Percentiles rank a stretch among this genome's conserved stretches.
phyloP scores from a whole-genome alignment of 2,888 invertebrate genomes.

The Psylliodes chrysocephalus region DNA sequence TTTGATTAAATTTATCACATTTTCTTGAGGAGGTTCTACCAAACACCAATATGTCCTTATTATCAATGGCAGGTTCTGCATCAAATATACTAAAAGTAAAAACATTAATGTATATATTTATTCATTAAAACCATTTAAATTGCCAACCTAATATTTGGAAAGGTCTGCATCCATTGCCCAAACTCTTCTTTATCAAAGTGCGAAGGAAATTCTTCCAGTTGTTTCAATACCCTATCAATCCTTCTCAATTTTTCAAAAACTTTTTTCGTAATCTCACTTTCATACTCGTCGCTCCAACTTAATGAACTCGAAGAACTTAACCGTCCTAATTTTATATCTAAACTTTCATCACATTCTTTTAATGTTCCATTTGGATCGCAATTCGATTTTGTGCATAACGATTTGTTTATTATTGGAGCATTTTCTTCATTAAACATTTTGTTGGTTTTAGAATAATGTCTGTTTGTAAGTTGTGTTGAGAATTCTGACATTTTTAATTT shows the following conservation, averaged over 20 bases:
- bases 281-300: conserved; percentile 68
- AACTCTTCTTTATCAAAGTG: conserved; percentile 69
- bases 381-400: background rate
- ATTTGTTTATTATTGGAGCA: background rate
- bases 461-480: background rate
- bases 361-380: background rate
- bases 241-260: conserved; percentile 69
- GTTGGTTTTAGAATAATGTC: background rate
- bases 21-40: background rate
- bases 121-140: background rate
- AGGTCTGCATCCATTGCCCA: conserved; percentile 69
- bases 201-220: conserved; percentile 66
- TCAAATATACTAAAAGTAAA: conserved; percentile 33
- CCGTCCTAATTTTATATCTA: conserved; percentile 30
- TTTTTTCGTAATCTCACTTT: conserved; percentile 66
- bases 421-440: background rate
- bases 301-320: conserved; percentile 60
- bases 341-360: conserved; percentile 1
- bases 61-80: background rate
- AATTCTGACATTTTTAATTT: background rate
- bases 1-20: conserved; percentile 24
- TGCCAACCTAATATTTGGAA: conserved; percentile 69
- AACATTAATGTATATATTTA: background rate
- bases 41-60: background rate
- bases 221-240: conserved; percentile 69